Evolutionary conservation across 2,797 vertebrate genomes (phyloP).

Genomic region (Eptatretus atami): DNA sequence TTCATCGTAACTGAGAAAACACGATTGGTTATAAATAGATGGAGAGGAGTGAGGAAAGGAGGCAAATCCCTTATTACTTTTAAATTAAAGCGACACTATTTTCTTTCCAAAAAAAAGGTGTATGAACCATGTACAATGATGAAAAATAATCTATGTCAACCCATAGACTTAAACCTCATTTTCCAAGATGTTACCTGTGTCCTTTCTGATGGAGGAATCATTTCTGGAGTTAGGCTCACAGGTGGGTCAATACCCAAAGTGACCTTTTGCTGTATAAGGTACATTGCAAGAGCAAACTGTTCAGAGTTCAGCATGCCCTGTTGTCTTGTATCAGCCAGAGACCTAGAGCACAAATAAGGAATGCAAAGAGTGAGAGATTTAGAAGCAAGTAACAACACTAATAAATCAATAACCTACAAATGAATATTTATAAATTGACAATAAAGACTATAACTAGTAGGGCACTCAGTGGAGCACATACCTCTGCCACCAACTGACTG

Average conservation of each 20-base stretch:
- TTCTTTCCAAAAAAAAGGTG: background rate
- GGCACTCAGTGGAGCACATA: too few species aligned
- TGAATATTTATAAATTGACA: too few species aligned
- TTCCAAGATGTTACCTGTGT: constrained; percentile 6
- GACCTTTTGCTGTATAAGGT: constrained; percentile 88
- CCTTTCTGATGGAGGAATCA: constrained; percentile 74
- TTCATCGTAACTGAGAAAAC: too few species aligned
- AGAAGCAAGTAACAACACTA: too few species aligned
- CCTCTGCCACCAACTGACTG: too few species aligned
- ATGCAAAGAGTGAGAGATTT: background rate
- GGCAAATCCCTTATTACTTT: background rate
- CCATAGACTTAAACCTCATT: constrained; percentile 7
- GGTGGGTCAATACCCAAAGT: constrained; percentile 71
- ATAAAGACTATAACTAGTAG: too few species aligned
- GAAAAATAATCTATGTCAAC: constrained; percentile 9
- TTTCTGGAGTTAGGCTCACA: constrained; percentile 43
- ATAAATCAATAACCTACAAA: too few species aligned
- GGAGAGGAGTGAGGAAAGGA: background rate
- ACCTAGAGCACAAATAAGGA: constrained; percentile 20
- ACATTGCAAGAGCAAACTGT: constrained; percentile 75
- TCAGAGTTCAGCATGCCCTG: constrained; percentile 66
- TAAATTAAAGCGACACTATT: background rate
- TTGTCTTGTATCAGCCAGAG: constrained; percentile 67
- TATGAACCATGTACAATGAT: background rate
- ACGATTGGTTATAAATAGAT: too few species aligned